A percentile compares a stretch with the other conserved stretches of the same genome.
phyloP scores from a whole-genome alignment of 2,888 invertebrate genomes.

The Dryocosmus kuriphilus region DNA sequence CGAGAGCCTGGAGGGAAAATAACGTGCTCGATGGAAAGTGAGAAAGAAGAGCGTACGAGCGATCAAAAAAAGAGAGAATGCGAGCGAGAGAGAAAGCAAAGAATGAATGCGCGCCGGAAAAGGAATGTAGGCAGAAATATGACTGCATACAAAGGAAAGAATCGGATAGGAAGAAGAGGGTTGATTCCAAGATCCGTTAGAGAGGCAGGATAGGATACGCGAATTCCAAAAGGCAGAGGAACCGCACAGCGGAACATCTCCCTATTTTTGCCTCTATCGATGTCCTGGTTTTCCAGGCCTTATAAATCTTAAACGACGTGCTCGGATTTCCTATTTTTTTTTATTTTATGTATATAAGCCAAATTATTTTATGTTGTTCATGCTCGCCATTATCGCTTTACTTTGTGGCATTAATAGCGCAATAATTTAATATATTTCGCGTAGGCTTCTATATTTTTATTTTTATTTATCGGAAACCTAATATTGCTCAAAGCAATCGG shows the following conservation, averaged over 20 bases:
- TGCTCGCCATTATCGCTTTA: slow-evolving; percentile 39
- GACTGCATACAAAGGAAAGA: not conserved
- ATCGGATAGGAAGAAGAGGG: not conserved
- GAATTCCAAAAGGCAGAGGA: slow-evolving; percentile 11
- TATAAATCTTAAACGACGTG: slow-evolving; percentile 34
- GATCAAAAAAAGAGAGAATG: slow-evolving; percentile 31
- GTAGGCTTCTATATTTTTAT: slow-evolving; percentile 23
- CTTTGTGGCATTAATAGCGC: slow-evolving; percentile 37
- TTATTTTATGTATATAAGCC: slow-evolving; percentile 37
- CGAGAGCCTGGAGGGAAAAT: slow-evolving; percentile 39
- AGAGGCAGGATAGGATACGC: slow-evolving; percentile 14
- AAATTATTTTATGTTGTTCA: slow-evolving; percentile 36
- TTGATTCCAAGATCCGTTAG: slow-evolving; percentile 2
- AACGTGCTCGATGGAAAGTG: slow-evolving; percentile 39
- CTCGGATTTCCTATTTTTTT: slow-evolving; percentile 39
- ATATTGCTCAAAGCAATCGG: slow-evolving; percentile 21
- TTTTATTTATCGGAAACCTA: slow-evolving; percentile 45
- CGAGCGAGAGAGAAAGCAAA: slow-evolving; percentile 25
- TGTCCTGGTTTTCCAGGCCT: slow-evolving; percentile 34
- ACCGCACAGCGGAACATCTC: slow-evolving; percentile 11
- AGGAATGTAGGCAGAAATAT: slow-evolving; percentile 20
- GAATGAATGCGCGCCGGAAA: slow-evolving; percentile 38
- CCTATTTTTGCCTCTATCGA: slow-evolving; percentile 27
- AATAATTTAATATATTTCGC: slow-evolving; percentile 40
- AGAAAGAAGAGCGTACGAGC: slow-evolving; percentile 44